Evolutionary conservation across 2,797 vertebrate genomes (phyloP), one percentile per base, ranked within the genome.

Genomic region (Lates japonicus): DNA sequence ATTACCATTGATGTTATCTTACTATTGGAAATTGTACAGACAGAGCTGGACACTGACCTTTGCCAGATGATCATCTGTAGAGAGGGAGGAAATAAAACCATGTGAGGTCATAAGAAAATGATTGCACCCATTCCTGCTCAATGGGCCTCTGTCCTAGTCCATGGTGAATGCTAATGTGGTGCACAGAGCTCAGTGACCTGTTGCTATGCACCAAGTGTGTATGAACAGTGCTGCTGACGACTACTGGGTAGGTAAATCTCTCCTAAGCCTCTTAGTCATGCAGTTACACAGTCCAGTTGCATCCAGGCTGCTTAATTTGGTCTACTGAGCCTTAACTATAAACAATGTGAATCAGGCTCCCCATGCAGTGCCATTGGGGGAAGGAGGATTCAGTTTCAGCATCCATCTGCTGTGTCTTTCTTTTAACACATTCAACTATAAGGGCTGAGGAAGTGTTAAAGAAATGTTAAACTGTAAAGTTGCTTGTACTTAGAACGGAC

Each of bases 261-360:
- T 16, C 77, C 80, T 95, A 95, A 96, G 95, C 95, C 91, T 92
- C 91, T 96, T 95, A 95, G 76, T 78, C 76, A 52, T 85, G 74
- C 86, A 88, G 88, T 83, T 66, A 74, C 79, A 70, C 78, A 70
- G 80, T 91, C 82, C 80, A 88, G 74, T 85, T 86, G 84, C 73
- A 87, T 88, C 87, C 82, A 79, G 84, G 75, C 76, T 87, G 79
- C 80, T 90, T 93, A 87, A 94, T 92, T 90, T 92, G 90, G 87
- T 82, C 61, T 63, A 42, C 85, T 90, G 86, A 92, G 88, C 84
- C 79, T 74, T 62, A 73, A 46, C 63, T 81, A 77, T 71, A 78
- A 87, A 86, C 76, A 79, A 52, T 82, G 73, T 72, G 71, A 81
- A 69, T 61, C 67, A 78, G 63, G 58, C 48, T 79, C 44, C 35